Percentiles rank a stretch among this genome's conserved stretches.
These are phyloP conservation scores for Coelopa pilipes DNA, from an alignment of 2,888 invertebrate species.

Conservation along the genomic window DNA sequence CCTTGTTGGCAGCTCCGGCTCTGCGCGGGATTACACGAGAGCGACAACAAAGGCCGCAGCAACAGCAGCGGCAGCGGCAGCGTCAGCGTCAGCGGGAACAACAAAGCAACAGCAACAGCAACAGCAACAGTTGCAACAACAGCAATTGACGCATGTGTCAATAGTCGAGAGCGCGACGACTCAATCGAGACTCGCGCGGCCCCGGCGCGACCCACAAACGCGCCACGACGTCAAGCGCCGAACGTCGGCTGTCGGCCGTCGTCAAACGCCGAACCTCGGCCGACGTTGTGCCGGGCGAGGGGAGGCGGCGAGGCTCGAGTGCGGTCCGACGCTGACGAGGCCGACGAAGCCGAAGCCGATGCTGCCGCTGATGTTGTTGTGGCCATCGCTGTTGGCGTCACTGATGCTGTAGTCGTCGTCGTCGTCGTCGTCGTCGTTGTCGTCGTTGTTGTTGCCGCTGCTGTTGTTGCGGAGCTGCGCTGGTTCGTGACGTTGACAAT, in stretches of 20 bases:
- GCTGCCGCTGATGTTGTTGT: too few relatives aligned
- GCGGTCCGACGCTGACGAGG: too few relatives aligned
- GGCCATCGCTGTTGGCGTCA: too few relatives aligned
- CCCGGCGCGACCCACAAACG: background rate
- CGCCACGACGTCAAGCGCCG: background rate
- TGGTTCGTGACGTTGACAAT: slow-evolving; percentile 29
- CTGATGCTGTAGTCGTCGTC: too few relatives aligned
- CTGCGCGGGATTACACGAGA: background rate
- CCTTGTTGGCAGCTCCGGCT: background rate
- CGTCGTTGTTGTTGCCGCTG: slow-evolving; percentile 10
- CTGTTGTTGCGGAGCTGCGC: slow-evolving; percentile 10
- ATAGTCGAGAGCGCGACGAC: background rate
- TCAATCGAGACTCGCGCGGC: slow-evolving; percentile 1
- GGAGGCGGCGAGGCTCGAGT: too few relatives aligned
- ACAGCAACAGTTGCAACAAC: background rate
- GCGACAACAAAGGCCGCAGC: slow-evolving; percentile 1
- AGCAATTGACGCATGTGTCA: slow-evolving; percentile 24
- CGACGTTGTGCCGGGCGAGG: too few relatives aligned
- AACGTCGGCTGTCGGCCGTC: too few relatives aligned
- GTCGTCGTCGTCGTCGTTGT: background rate
- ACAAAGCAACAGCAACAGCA: slow-evolving; percentile 27
- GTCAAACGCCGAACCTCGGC: too few relatives aligned
- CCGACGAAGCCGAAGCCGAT: too few relatives aligned
- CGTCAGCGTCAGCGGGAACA: slow-evolving; percentile 16
- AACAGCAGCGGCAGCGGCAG: too few relatives aligned